Conservation (phyloP, 1,140 invertebrate genomes). For the Chrysomallon squamiferum region DNA sequence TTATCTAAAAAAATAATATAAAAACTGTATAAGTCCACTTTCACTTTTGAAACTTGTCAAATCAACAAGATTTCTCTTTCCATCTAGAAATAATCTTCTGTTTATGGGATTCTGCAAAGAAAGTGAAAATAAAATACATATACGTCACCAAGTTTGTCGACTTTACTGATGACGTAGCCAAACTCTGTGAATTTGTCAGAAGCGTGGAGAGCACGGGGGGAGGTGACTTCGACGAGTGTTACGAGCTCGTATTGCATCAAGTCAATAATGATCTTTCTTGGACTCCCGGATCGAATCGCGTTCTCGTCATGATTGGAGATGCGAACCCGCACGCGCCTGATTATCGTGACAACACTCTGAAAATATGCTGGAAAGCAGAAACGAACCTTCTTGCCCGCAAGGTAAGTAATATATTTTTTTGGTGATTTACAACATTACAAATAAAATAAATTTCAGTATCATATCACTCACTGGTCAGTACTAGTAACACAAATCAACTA, state of each 20-base stretch:
- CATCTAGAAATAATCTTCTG: too few species aligned
- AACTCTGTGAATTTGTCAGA: constrained; percentile 41
- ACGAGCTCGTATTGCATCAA: constrained; percentile 49
- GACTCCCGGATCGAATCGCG: constrained; percentile 46
- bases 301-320: constrained; percentile 54
- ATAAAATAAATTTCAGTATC: neutral
- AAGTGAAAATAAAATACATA: too few species aligned
- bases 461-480: neutral
- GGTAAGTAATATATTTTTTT: constrained; percentile 5
- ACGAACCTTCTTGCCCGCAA: constrained; percentile 11
- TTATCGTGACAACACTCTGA: constrained; percentile 21
- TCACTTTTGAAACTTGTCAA: too few species aligned
- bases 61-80: too few species aligned
- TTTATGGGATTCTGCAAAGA: too few species aligned
- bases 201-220: constrained; percentile 29
- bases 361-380: constrained; percentile 49
- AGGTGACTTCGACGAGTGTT: constrained; percentile 43
- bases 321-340: constrained; percentile 40
- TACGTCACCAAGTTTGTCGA: constrained; percentile 46
- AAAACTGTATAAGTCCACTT: too few species aligned
- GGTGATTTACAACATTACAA: too few species aligned
- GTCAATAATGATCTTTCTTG: constrained; percentile 46
- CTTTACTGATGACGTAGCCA: constrained; percentile 26
- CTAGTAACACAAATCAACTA: neutral
- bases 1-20: too few species aligned